Evolutionary conservation across 2,888 invertebrate genomes (phyloP).

Genomic region (Fragum fragum): DNA sequence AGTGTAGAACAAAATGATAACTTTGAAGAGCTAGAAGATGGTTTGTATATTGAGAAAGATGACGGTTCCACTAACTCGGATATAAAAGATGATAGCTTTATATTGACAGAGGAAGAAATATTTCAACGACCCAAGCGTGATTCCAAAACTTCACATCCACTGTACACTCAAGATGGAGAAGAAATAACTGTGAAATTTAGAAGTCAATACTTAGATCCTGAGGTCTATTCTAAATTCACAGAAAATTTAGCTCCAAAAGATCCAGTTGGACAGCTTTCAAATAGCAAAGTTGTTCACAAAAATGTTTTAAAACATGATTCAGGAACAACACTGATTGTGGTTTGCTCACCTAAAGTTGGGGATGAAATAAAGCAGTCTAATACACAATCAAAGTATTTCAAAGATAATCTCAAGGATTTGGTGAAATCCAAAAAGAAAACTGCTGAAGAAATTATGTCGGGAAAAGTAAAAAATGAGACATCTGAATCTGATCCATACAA

Average conservation of each 20-base stretch:
- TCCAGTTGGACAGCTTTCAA: constrained; percentile 72
- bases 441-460: constrained; percentile 42
- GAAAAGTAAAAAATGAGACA: constrained; percentile 34
- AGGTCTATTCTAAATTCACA: constrained; percentile 72
- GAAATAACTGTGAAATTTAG: constrained; percentile 71
- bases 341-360: constrained; percentile 79
- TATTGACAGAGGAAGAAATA: constrained; percentile 46
- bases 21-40: constrained; percentile 54
- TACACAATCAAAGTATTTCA: constrained; percentile 75
- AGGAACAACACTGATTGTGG: constrained; percentile 80
- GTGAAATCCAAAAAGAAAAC: constrained; percentile 58
- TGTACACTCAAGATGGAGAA: constrained; percentile 47
- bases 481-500: constrained; percentile 58
- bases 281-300: constrained; percentile 76
- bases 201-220: constrained; percentile 73
- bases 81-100: constrained; percentile 34
- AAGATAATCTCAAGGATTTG: constrained; percentile 63
- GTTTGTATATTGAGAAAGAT: constrained; percentile 63
- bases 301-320: constrained; percentile 76
- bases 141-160: not conserved
- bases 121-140: constrained; percentile 50
- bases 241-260: constrained; percentile 68
- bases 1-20: constrained; percentile 48
- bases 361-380: constrained; percentile 72
- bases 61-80: constrained; percentile 55